Conservation (phyloP, 2,888 invertebrate genomes). For the Coleophora flavipennella region DNA sequence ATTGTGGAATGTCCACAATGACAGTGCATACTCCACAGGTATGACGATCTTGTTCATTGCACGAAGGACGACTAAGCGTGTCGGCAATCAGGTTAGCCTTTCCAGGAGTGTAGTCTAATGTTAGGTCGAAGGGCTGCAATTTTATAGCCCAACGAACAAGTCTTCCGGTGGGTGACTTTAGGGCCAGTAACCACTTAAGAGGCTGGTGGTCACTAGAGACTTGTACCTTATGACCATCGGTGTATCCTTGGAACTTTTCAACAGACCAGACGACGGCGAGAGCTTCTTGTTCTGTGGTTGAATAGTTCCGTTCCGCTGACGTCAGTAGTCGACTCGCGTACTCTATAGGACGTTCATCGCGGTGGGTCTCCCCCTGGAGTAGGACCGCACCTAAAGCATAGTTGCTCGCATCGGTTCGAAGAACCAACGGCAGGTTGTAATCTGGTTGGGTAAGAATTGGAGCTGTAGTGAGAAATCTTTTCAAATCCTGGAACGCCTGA, state of each 20-base stretch:
- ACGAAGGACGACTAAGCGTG: slow-evolving; percentile 11
- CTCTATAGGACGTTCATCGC: slow-evolving; percentile 17
- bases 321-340: slow-evolving; percentile 20
- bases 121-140: slow-evolving; percentile 35
- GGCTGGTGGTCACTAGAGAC: slow-evolving; percentile 48
- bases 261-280: slow-evolving; percentile 17
- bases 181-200: slow-evolving; percentile 38
- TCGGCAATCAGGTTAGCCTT: slow-evolving; percentile 19
- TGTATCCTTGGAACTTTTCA: slow-evolving; percentile 20
- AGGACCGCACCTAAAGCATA: too few relatives aligned
- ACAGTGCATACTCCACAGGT: slow-evolving; percentile 15
- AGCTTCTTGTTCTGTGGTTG: slow-evolving; percentile 43
- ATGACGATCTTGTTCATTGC: not conserved
- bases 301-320: too few relatives aligned
- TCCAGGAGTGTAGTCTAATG: slow-evolving; percentile 37
- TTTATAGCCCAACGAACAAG: slow-evolving; percentile 47
- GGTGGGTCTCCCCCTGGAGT: slow-evolving; percentile 21
- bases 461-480: slow-evolving; percentile 12
- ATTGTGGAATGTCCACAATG: slow-evolving; percentile 5
- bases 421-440: slow-evolving; percentile 13
- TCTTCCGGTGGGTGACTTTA: slow-evolving; percentile 41
- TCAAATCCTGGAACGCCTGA: slow-evolving; percentile 14
- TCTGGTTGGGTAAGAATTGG: slow-evolving; percentile 21
- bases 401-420: slow-evolving; percentile 21
- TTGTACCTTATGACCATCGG: slow-evolving; percentile 31